Base-by-base conservation (phyloP, 2,888 invertebrate species). In the Lasiommata megera region DNA sequence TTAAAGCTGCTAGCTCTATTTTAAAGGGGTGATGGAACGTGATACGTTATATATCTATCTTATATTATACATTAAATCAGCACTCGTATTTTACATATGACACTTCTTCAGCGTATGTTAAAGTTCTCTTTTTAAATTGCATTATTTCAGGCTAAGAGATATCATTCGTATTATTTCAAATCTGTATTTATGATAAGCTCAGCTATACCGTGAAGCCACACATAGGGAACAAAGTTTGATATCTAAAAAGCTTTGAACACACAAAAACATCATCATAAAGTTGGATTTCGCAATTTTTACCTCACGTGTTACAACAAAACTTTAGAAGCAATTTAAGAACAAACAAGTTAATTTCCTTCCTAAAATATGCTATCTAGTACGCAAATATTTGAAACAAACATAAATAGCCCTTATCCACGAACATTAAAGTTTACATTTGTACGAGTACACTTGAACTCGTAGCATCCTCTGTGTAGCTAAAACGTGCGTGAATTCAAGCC, bases 331-430 rank as follows among this genome's bases (percentile, higher is more conserved):
- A 56, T 51, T 56, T 36, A 44, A 56, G 51, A 44, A 56, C 37
- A 56, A 56, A 56, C 56, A 56, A 56, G 56, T 44, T 56, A 56
- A 56, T 56, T 56, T 56, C 56, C 56, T 51, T 36, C 8, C 44
- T 44, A 56, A 51, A 51, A 56, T 51, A 51, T 38, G 43, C 23
- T 23, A 48, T 36, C 34, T 52, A 38, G 16, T 31, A 31, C 40
- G 17, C 17, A 40, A 31, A 50, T 11, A 16, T 17, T 16, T 23
- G 23, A 36, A 3, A 23, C 37, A 14, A 17, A 31, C 9, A 29
- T 37, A 23, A 38, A 29, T 17, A 17, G 31, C 28, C 17, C 41
- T 31, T 41, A 41, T 17, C 0, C 6, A 6, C 9, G 3, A 9
- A n/a, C 2, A 5, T 31, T 41, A 52, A 40, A 29, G 41, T 23